Evolutionary conservation across 2,113 vertebrate species (phyloP), one percentile per base, ranked within the genome.

Genomic region (Rhynchopsitta pachyrhyncha): DNA sequence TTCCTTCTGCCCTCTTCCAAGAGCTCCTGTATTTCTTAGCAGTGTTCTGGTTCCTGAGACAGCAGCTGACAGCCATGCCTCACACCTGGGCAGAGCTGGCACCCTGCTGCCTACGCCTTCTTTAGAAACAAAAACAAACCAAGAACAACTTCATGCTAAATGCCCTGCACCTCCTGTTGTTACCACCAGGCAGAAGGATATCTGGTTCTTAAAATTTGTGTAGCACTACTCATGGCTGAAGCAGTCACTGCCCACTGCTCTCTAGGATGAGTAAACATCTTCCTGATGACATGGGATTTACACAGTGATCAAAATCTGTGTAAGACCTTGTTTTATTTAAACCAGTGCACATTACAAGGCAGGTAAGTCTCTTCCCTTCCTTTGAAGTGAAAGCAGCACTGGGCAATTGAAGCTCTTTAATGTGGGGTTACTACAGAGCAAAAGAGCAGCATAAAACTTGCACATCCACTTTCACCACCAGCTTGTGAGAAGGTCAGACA

Each of bases 401-500:
- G 42, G 27, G 33, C 35, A 55, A 71, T 67, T n/a, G 11, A 1
- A 57, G 23, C 20, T 35, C 84, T 84, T 85, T 41, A 50, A 18
- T 35, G 20, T 1, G 6, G 25, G 22, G 19, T 27, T 55, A 53
- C 25, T 19, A 44, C 31, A n/a, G 29, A 53, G 27, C 29, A 42
- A 68, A 11, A 69, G 11, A 39, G 15, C 10, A 11, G 33, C 1
- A 0, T 10, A 15, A n/a, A 78, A 24, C 33, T 37, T 29, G 5
- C 17, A 8, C 0, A 10, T 3, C 52, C 44, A 15, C 62, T 90
- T 42, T 35, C 13, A 64, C 35, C 39, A 49, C 3, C 8, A 27
- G 2, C 5, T 50, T 27, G 2, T 0, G 0, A 31, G 20, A 73
- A 46, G 3, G 22, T 42, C 42, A 70, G 33, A 46, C 8, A 13